phyloP scores from a whole-genome alignment of 2,888 invertebrate species.

The Lysandra bellargus region DNA sequence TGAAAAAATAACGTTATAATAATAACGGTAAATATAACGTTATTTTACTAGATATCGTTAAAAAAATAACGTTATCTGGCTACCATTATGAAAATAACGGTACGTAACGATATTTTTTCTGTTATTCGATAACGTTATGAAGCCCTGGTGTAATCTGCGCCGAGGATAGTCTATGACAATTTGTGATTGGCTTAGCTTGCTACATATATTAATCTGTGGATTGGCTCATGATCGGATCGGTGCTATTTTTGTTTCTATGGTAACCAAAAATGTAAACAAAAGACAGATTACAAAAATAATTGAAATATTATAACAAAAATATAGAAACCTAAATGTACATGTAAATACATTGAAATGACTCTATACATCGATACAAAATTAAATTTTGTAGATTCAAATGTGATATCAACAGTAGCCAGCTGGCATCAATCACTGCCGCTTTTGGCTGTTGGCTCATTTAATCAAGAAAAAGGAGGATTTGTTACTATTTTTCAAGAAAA shows the following conservation, averaged over 20 bases:
- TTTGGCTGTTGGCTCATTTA: constrained; percentile 92
- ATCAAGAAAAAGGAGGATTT: constrained; percentile 93
- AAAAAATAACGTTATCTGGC: too few relatives aligned
- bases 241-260: constrained; percentile 9
- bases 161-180: too few relatives aligned
- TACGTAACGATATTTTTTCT: too few relatives aligned
- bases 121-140: too few relatives aligned
- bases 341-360: constrained; percentile 80
- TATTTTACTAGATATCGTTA: too few relatives aligned
- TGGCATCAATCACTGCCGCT: constrained; percentile 92
- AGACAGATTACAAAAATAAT: background rate
- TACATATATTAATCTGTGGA: background rate
- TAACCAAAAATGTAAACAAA: constrained; percentile 29
- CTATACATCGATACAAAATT: constrained; percentile 92
- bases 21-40: too few relatives aligned
- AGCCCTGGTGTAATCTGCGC: too few relatives aligned
- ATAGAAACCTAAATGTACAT: background rate
- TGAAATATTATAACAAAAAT: background rate
- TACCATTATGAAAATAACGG: too few relatives aligned
- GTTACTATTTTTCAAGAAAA: constrained; percentile 93
- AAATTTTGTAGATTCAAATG: constrained; percentile 86
- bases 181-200: too few relatives aligned
- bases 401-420: constrained; percentile 88
- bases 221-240: background rate
- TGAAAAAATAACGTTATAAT: too few relatives aligned